A percentile compares a stretch with the other conserved stretches of the same genome.
Evolutionary conservation across 2,113 vertebrate species (phyloP).

Genomic region (Macroglossus sobrinus): DNA sequence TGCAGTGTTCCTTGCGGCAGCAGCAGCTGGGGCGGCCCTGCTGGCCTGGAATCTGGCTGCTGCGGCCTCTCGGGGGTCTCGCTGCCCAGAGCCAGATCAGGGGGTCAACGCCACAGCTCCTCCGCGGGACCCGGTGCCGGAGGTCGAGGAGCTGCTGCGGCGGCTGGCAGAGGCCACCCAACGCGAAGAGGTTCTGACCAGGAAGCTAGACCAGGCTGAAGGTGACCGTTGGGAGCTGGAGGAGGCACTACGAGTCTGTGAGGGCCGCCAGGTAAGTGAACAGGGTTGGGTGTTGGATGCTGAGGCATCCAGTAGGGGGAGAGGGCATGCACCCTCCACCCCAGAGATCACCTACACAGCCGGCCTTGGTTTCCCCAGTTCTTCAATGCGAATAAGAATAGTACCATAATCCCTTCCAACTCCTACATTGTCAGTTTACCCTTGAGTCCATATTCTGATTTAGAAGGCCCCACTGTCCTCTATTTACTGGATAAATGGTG

Average conservation of each 20-base stretch:
- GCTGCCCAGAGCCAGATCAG: neutral
- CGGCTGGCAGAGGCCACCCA: conserved; percentile 3
- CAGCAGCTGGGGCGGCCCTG: conserved; percentile 49
- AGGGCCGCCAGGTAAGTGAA: conserved; percentile 55
- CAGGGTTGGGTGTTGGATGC: neutral
- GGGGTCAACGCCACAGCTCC: neutral
- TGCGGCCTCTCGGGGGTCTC: neutral
- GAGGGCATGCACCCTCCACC: no score
- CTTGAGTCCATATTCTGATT: neutral
- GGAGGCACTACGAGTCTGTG: neutral
- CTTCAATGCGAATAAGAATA: neutral
- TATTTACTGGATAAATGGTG: neutral
- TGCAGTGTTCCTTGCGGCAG: conserved; percentile 22
- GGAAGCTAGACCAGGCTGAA: conserved; percentile 2
- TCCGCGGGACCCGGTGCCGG: neutral
- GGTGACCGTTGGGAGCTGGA: neutral
- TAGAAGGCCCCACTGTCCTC: neutral
- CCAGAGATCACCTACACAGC: accelerated
- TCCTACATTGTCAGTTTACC: neutral
- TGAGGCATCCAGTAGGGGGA: accelerated
- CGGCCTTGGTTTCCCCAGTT: neutral
- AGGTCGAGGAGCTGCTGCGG: conserved; percentile 39
- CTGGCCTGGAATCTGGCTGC: conserved; percentile 72
- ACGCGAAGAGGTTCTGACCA: neutral
- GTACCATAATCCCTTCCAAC: neutral